These are phyloP conservation scores for Cavia aperea DNA, from an alignment of 2,113 vertebrate species.

Conservation along the genomic window DNA sequence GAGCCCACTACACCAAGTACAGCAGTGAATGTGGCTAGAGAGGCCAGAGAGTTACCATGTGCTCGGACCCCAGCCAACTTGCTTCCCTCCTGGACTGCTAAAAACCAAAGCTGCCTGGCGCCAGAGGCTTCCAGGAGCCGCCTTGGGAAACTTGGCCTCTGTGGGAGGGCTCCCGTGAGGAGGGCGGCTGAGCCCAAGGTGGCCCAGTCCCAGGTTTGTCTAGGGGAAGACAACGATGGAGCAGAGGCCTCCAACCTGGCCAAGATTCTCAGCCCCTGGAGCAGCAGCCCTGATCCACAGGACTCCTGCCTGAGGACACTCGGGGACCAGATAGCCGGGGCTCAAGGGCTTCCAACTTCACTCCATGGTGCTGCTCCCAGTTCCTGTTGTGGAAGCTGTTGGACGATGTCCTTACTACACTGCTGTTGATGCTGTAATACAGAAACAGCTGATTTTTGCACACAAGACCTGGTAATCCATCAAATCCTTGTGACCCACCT, in stretches of 20 bases:
- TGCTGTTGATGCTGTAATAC: too few species aligned
- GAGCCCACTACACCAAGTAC: neutral
- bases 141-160: neutral
- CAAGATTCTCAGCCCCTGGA: neutral
- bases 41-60: rapidly evolving
- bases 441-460: neutral
- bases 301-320: neutral
- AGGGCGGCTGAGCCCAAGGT: neutral
- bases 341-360: neutral
- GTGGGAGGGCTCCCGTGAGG: neutral
- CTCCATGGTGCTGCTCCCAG: neutral
- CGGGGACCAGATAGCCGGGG: neutral
- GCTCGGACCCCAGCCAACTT: rapidly evolving
- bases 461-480: neutral
- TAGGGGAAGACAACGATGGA: neutral
- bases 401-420: neutral
- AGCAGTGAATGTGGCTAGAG: neutral
- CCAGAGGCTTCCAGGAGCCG: neutral
- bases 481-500: neutral
- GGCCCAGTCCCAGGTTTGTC: neutral
- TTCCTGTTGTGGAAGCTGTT: neutral
- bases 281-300: neutral
- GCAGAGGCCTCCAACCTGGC: neutral
- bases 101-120: neutral
- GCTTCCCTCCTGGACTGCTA: neutral